Base-by-base conservation (phyloP, 2,888 invertebrate species). In the Platycheirus albimanus region DNA sequence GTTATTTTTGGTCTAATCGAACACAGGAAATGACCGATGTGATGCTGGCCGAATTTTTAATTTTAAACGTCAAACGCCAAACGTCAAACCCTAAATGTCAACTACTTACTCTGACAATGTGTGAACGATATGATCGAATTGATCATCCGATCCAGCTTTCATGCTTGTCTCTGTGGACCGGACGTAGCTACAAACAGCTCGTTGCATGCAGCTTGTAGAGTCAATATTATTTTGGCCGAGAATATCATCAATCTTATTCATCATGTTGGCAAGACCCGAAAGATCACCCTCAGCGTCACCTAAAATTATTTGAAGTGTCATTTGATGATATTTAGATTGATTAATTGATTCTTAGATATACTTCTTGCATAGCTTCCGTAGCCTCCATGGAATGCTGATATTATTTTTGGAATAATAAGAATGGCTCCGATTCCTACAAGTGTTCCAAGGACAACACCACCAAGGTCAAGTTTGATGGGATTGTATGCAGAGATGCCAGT, bases 391-490 rank as follows among this genome's bases (percentile, higher is more conserved):
- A 96, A 92, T 0, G 95, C 93, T 78, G 95, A 93, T 2, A 96
- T 93, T 43, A 96, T 89, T 90, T 96, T 96, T 0, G 96, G 96
- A 54, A 96, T 92, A 2, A 96, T 93, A 15, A 96, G 91, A 74
- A 96, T 94, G 0, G 96, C 95, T 11, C 96, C 96, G 58, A 96
- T 93, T 0, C 96, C 96, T 51, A 96, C 92, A 1, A 96, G 92
- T 1, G 96, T 95, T 0, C 96, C 96, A 20, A 96, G 91, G 6
- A 96, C 93, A 7, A 96, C 94, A 0, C 96, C 96, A 5, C 96
- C 96, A 0, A 96, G 91, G 87, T 96, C 96, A 63, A 96, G 93
- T 91, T 96, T 96, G 77, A 95, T 92, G 0, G 96, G 95, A 1
- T 94, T 94, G 86, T 95, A 95, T 11, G 94, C 90, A 0, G 95